Base-by-base conservation (phyloP, 2,797 vertebrate genomes). In the Echeneis naucrates region DNA sequence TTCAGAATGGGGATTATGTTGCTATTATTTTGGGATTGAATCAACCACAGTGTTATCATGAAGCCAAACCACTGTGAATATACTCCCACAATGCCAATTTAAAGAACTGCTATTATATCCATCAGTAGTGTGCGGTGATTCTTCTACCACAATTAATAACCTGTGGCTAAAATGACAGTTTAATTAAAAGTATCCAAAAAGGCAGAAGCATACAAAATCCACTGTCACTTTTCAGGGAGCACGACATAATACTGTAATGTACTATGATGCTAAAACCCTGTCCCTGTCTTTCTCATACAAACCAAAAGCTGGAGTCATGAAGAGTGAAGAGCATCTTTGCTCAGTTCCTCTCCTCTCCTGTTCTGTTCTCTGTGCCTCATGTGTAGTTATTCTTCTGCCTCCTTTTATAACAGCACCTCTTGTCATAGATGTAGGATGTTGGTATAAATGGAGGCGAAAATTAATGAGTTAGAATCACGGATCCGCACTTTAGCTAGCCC, bases 11-110 rank as follows among this genome's bases (percentile, higher is more conserved):
- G 45, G 69, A 85, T 78, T 69, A 64, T 56, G 62, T 47, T 40
- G 19, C 70, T 58, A 50, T 75, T 73, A 77, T 86, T 87, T 75
- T 74, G 50, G 76, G 75, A 76, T 87, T 85, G 76, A 72, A 80
- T 77, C 68, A 64, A 59, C 77, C 83, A 62, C 59, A 23, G 37
- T 14, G 53, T 74, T 52, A 68, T 48, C 52, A 68, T 47, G 45
- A 72, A 47, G 70, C 40, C 66, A 76, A 79, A 81, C 77, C 64
- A 44, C 71, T 54, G 64, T 47, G 62, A 68, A 78, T 61, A 58
- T 50, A 45, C 65, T 69, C 61, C 74, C 63, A 68, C 59, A 69
- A 37, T 55, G 32, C 33, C 37, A 21, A 23, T 63, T 68, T 69
- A 75, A 64, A 68, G 23, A 64, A 64, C 64, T 48, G 52, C 47